Conservation (phyloP, 2,888 invertebrate species). For the Philonicus albiceps region DNA sequence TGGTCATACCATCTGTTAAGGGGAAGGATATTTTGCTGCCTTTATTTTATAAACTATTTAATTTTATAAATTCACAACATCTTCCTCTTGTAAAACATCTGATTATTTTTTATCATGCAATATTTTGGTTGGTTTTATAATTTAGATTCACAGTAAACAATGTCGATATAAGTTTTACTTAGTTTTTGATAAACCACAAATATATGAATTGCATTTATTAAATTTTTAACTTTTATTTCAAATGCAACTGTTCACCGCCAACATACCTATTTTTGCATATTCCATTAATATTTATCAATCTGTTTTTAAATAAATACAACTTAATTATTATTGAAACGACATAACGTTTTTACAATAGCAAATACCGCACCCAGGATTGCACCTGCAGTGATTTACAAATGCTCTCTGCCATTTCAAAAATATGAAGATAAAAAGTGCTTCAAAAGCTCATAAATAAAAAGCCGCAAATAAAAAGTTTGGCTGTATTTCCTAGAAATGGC, state of each 20-base stretch:
- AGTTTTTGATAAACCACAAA: background rate
- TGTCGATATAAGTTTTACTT: too few relatives aligned
- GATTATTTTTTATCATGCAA: too few relatives aligned
- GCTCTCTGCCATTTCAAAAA: background rate
- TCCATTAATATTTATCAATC: background rate
- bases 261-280: background rate
- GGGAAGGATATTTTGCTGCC: too few relatives aligned
- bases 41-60: too few relatives aligned
- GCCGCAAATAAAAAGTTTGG: constrained; percentile 4
- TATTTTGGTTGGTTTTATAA: too few relatives aligned
- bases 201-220: background rate
- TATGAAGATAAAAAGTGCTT: background rate
- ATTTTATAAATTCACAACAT: too few relatives aligned
- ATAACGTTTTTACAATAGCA: background rate
- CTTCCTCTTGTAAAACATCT: too few relatives aligned
- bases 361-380: background rate
- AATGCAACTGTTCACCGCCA: background rate
- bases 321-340: background rate
- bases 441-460: constrained; percentile 34
- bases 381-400: background rate
- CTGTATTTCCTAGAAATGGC: background rate
- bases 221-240: background rate
- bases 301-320: background rate
- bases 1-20: too few relatives aligned
- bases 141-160: too few relatives aligned